Percentiles rank a stretch among this genome's conserved stretches.
Conservation (phyloP, 2,797 vertebrate genomes). For the Kryptopterus vitreolus region DNA sequence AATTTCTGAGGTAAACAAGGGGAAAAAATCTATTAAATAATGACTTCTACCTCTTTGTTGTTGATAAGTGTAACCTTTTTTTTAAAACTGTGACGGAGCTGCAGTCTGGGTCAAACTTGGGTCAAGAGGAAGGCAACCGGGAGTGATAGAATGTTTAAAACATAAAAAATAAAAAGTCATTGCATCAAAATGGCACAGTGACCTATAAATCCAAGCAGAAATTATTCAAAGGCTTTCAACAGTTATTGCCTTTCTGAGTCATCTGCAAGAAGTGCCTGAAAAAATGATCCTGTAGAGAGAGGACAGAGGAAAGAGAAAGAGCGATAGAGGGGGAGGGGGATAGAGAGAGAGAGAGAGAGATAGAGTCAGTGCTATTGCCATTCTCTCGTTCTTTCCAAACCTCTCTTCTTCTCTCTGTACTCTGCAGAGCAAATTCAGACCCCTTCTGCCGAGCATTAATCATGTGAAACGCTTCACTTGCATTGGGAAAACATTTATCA, state of each 20-base stretch:
- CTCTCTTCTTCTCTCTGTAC: neutral
- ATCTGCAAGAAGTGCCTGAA: constrained; percentile 47
- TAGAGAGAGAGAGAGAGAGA: neutral
- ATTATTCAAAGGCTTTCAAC: constrained; percentile 69
- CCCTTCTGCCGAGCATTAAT: constrained; percentile 17
- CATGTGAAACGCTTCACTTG: constrained; percentile 20
- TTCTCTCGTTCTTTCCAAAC: constrained; percentile 4
- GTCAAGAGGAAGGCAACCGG: constrained; percentile 45
- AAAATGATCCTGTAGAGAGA: neutral
- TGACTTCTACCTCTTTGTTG: neutral
- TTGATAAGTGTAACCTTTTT: constrained; percentile 30
- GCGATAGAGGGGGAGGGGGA: neutral
- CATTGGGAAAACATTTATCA: constrained; percentile 40
- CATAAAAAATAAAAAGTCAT: constrained; percentile 40
- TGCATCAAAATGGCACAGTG: constrained; percentile 64
- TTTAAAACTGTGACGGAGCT: constrained; percentile 22
- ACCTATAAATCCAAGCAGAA: constrained; percentile 73
- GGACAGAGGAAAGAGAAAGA: neutral
- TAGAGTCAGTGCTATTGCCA: neutral
- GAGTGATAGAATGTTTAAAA: constrained; percentile 47
- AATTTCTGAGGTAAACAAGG: neutral
- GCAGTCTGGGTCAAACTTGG: constrained; percentile 44
- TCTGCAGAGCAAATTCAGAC: neutral
- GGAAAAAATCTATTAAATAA: neutral
- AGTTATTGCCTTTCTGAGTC: constrained; percentile 66